Evolutionary conservation across 2,797 vertebrate genomes (phyloP).

Genomic region (Lutjanus campechanus): DNA sequence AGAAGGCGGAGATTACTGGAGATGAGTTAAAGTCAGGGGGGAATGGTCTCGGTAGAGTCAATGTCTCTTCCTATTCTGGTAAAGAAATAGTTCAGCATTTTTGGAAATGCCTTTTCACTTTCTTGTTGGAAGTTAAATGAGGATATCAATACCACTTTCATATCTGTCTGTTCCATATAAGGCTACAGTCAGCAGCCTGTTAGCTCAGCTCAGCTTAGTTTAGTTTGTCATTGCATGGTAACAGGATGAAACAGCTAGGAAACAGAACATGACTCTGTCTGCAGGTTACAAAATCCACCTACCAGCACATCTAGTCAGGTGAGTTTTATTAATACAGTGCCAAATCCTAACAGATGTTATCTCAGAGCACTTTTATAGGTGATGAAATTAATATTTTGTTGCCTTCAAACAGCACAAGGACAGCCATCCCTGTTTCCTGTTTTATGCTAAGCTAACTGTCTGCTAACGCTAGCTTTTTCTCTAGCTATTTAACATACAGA

Average conservation of each 20-base stretch:
- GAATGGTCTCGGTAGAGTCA: not conserved
- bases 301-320: not conserved
- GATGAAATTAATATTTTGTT: not conserved
- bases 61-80: not conserved
- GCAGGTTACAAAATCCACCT: not conserved
- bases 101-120: no score
- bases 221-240: not conserved
- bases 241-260: not conserved
- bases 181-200: not conserved
- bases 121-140: not conserved
- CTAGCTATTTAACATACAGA: not conserved
- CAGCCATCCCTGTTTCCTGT: not conserved
- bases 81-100: no score
- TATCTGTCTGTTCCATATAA: not conserved
- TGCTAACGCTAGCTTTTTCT: no score
- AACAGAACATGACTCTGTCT: no score
- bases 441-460: not conserved
- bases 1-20: not conserved
- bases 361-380: not conserved
- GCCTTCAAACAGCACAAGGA: not conserved
- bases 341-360: no score
- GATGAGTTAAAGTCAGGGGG: not conserved
- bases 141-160: not conserved
- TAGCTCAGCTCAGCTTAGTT: not conserved
- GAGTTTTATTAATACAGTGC: no score